These are phyloP conservation scores for Eulemur albifrons DNA, from an alignment of 2,797 vertebrate species.

Conservation along the genomic window DNA sequence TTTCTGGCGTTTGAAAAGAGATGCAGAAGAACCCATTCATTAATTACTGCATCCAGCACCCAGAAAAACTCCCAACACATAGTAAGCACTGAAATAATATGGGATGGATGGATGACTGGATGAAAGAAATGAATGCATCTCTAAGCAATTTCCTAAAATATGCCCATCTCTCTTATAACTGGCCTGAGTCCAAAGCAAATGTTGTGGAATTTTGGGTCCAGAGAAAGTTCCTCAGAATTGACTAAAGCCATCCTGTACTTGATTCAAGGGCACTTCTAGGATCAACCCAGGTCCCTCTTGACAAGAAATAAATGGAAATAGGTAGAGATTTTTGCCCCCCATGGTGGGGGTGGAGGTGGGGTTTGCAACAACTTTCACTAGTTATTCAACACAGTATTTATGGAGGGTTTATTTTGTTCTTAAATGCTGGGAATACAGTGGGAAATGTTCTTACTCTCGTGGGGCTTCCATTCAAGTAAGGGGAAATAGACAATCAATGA, in stretches of 20 bases:
- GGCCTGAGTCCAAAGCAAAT: not conserved
- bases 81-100: not conserved
- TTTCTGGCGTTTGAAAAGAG: conserved; percentile 12
- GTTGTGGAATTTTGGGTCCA: not conserved
- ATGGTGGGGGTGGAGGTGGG: fast-evolving
- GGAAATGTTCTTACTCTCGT: not conserved
- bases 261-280: not conserved
- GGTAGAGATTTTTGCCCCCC: not conserved
- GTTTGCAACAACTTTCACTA: not conserved
- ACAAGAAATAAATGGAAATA: not conserved
- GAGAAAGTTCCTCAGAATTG: not conserved
- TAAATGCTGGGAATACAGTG: not conserved
- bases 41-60: not conserved
- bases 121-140: not conserved
- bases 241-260: not conserved
- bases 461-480: not conserved
- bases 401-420: not conserved
- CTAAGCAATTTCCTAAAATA: not conserved
- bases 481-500: not conserved
- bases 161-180: not conserved
- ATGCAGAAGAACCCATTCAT: not conserved
- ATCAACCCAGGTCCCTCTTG: not conserved
- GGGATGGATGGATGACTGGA: not conserved
- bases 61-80: not conserved
- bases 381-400: conserved; percentile 2